Percentiles rank a stretch among this genome's conserved stretches.
phyloP scores from a whole-genome alignment of 2,888 invertebrate species.

The Tillus elongatus region DNA sequence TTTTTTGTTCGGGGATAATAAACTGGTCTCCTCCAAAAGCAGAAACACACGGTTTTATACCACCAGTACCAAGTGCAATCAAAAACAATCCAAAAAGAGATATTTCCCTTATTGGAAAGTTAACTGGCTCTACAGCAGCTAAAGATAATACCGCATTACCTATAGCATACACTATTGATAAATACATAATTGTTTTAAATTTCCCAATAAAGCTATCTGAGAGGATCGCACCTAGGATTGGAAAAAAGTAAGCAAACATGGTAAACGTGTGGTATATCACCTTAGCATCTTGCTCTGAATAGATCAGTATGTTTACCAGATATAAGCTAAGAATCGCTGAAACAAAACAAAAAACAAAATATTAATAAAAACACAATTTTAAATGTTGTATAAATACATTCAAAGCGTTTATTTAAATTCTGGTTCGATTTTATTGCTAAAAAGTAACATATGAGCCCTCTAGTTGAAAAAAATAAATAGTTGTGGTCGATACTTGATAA shows the following conservation, averaged over 20 bases:
- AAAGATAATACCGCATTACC: conserved; percentile 74
- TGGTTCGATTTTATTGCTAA: too few species aligned
- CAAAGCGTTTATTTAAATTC: too few species aligned
- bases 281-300: conserved; percentile 65
- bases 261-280: conserved; percentile 83
- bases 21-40: conserved; percentile 96
- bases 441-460: too few species aligned
- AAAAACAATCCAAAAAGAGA: conserved; percentile 55
- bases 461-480: too few species aligned
- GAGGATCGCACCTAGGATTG: conserved; percentile 82
- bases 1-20: conserved; percentile 66
- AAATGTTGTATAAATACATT: too few species aligned
- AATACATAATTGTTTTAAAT: conserved; percentile 80
- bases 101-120: conserved; percentile 46
- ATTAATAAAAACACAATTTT: not conserved
- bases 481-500: too few species aligned
- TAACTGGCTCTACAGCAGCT: conserved; percentile 53
- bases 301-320: conserved; percentile 67
- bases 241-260: conserved; percentile 84
- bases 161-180: conserved; percentile 76
- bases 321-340: conserved; percentile 89
- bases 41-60: conserved; percentile 92
- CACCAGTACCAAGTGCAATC: conserved; percentile 86
- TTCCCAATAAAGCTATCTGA: conserved; percentile 90
- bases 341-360: too few species aligned